phyloP scores from a whole-genome alignment of 2,888 invertebrate genomes.

The Strigamia transsilvanica region DNA sequence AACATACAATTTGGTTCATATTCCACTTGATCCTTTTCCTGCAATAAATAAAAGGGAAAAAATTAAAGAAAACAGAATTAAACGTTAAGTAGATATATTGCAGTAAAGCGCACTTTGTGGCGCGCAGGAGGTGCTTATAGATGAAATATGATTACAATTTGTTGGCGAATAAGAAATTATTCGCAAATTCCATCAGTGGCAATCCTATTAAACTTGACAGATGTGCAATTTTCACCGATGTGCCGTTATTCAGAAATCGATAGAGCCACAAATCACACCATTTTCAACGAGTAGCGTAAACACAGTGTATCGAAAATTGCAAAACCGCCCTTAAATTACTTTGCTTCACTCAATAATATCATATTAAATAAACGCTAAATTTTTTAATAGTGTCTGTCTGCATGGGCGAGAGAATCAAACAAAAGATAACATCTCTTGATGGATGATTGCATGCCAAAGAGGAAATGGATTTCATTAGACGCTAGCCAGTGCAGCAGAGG shows the following conservation, averaged over 20 bases:
- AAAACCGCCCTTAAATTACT: constrained; percentile 16
- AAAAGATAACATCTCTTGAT: constrained; percentile 28
- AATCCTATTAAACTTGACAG: constrained; percentile 31
- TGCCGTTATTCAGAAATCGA: neutral
- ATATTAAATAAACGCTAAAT: constrained; percentile 16
- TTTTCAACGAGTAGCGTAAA: constrained; percentile 33
- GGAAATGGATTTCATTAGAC: neutral
- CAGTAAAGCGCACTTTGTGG: constrained; percentile 1
- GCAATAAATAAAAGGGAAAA: constrained; percentile 56
- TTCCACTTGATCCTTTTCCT: constrained; percentile 90
- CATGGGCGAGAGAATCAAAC: neutral
- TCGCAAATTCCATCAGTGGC: constrained; percentile 32
- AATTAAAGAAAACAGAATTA: constrained; percentile 20
- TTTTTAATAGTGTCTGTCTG: constrained; percentile 7
- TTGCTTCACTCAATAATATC: constrained; percentile 5
- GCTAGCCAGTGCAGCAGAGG: neutral
- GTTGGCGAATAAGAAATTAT: constrained; percentile 13
- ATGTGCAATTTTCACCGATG: constrained; percentile 36
- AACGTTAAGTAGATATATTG: neutral
- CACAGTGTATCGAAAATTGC: constrained; percentile 23
- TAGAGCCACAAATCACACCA: constrained; percentile 13
- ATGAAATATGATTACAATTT: constrained; percentile 37
- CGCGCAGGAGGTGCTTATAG: neutral
- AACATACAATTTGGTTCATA: constrained; percentile 87
- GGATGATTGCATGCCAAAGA: constrained; percentile 1